These are phyloP conservation scores for Papilio dardanus DNA, from an alignment of 1,140 invertebrate genomes.

Conservation along the genomic window DNA sequence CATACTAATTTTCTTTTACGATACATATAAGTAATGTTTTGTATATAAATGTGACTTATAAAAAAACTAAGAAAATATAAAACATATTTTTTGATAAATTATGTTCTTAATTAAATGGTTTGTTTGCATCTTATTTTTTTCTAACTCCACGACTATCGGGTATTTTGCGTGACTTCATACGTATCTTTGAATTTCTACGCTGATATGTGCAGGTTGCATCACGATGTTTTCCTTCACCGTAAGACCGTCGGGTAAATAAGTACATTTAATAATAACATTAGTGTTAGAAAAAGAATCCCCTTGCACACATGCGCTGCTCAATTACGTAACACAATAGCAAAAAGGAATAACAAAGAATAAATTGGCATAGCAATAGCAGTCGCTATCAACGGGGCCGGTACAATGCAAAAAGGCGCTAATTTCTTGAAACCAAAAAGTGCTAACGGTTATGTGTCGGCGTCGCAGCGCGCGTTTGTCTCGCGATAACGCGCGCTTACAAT, in stretches of 20 bases:
- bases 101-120: neutral
- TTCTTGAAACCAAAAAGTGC: slow-evolving; percentile 78
- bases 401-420: slow-evolving; percentile 80
- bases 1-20: slow-evolving; percentile 11
- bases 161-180: no score
- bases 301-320: slow-evolving; percentile 23
- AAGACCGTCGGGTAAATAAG: no score
- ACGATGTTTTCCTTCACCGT: no score
- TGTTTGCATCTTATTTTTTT: no score
- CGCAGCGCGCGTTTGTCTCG: slow-evolving; percentile 78
- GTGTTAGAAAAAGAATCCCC: neutral
- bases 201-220: no score
- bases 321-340: slow-evolving; percentile 33
- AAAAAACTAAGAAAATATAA: neutral
- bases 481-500: slow-evolving; percentile 81
- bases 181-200: no score
- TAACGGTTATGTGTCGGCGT: slow-evolving; percentile 81
- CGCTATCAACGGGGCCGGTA: slow-evolving; percentile 64
- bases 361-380: slow-evolving; percentile 51
- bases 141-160: no score
- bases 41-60: neutral
- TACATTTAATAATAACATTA: slow-evolving; percentile 11
- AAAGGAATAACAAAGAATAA: slow-evolving; percentile 59
- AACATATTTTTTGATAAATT: neutral
- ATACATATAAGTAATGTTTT: neutral